Conservation (phyloP, 2,797 vertebrate species). For the Aplochiton taeniatus region DNA sequence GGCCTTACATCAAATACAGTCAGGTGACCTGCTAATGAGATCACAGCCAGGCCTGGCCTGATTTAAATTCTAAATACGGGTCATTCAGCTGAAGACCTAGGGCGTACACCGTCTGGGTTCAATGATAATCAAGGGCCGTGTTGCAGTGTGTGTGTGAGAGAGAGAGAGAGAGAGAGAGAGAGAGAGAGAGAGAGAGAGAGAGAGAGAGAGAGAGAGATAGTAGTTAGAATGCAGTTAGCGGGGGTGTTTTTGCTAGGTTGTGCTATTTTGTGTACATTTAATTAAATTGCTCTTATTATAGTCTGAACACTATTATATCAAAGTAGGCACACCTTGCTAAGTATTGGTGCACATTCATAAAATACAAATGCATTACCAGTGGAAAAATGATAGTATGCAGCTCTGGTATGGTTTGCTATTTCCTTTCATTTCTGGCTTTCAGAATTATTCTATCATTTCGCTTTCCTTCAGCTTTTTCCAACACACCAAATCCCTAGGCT, state of each 20-base stretch:
- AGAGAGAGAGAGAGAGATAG: background rate
- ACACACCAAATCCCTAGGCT: constrained; percentile 48
- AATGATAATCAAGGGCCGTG: constrained; percentile 41
- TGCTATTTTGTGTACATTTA: background rate
- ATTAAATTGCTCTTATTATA: background rate
- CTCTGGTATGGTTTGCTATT: no score
- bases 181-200: background rate
- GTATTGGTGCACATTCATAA: constrained; percentile 28
- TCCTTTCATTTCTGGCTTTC: no score
- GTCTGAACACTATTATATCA: background rate
- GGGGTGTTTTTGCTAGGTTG: background rate
- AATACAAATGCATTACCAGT: background rate
- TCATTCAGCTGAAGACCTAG: constrained; percentile 54
- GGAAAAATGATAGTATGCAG: no score
- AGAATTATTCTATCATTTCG: background rate
- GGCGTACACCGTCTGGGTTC: constrained; percentile 31
- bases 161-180: constrained; percentile 4
- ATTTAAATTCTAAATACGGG: constrained; percentile 73
- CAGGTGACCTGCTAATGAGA: constrained; percentile 66
- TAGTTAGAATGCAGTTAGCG: no score
- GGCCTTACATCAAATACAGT: constrained; percentile 69
- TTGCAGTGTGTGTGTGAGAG: background rate
- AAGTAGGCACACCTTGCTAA: background rate
- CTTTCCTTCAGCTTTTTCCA: constrained; percentile 1
- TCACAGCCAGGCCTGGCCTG: constrained; percentile 55